phyloP scores from a whole-genome alignment of 2,797 vertebrate genomes.

The Meda fulgida region DNA sequence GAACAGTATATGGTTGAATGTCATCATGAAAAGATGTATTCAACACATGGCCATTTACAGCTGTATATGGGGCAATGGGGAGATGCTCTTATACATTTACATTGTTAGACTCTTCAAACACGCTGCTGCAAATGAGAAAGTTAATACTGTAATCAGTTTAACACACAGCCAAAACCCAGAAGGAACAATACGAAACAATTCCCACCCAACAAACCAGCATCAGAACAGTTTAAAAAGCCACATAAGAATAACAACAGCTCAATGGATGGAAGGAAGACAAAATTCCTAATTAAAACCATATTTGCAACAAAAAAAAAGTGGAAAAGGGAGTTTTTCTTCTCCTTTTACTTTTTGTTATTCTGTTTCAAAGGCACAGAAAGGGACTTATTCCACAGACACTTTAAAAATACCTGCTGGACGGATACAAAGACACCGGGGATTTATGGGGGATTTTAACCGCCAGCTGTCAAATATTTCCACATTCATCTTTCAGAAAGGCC shows the following conservation, averaged over 20 bases:
- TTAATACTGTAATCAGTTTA: constrained; percentile 12
- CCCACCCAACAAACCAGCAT: constrained; percentile 55
- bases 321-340: constrained; percentile 53
- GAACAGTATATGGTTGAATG: background rate
- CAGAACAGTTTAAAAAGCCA: constrained; percentile 55
- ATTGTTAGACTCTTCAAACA: background rate
- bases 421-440: constrained; percentile 79
- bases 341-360: constrained; percentile 61
- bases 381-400: constrained; percentile 71
- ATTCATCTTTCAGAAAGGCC: constrained; percentile 67
- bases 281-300: constrained; percentile 60
- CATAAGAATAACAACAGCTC: constrained; percentile 50
- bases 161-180: constrained; percentile 45
- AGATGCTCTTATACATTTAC: constrained; percentile 2
- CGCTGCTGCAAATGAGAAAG: background rate
- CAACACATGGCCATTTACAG: background rate
- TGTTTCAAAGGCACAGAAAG: constrained; percentile 73
- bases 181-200: constrained; percentile 50
- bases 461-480: constrained; percentile 73
- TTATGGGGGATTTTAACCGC: constrained; percentile 73
- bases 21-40: constrained; percentile 1
- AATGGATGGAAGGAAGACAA: constrained; percentile 54
- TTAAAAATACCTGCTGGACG: constrained; percentile 79
- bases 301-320: constrained; percentile 45
- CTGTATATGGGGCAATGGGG: background rate